Base-by-base conservation (phyloP, 2,888 invertebrate species). In the Cheilosia vulpina region DNA sequence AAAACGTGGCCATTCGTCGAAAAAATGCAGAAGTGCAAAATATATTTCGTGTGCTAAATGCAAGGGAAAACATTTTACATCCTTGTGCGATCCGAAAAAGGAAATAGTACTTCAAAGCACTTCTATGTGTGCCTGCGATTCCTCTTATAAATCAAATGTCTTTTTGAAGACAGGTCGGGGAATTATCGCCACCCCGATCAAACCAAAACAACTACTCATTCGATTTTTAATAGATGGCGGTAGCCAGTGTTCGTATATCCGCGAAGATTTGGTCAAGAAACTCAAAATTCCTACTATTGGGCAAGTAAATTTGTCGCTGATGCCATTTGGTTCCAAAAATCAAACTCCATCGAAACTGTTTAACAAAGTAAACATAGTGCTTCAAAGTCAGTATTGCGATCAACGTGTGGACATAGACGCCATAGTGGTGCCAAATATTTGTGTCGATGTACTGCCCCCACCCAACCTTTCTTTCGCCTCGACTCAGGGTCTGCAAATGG, bases 41-140 rank as follows among this genome's bases (percentile, higher is more conserved):
- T 60, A 60, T 60, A 21, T 24, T 13, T 24, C n/a, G 2, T 60
- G 58, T 41, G 62, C 11, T n/a, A 47, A 62, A 62, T 45, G 62
- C 5, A 43, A 45, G 31, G 62, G 45, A 24, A 62, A n/a, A n/a
- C 62, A 62, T 27, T 45, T 47, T 17, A 62, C 47, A 34, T 31
- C 62, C 45, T 45, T 62, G 62, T 62, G 43, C 27, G n/a, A 45
- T 9, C 27, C 45, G n/a, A 62, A 62, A 27, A 11, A 9, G 17
- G 24, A 60, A 43, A 41, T 43, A 1, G 21, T 58, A 1, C 41
- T 58, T 15, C 24, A 58, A 58, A 58, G 41, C 53, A 5, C 53
- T n/a, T 27, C 50, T 7, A 21, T 52, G 21, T 52, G 50, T 52
- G 5, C 50, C 17, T 52, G 50, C 21, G 19, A 52, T 19, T 24